Evolutionary conservation across 2,888 invertebrate species (phyloP), one percentile per base, ranked within the genome.

Genomic region (Terebella lapidaria): DNA sequence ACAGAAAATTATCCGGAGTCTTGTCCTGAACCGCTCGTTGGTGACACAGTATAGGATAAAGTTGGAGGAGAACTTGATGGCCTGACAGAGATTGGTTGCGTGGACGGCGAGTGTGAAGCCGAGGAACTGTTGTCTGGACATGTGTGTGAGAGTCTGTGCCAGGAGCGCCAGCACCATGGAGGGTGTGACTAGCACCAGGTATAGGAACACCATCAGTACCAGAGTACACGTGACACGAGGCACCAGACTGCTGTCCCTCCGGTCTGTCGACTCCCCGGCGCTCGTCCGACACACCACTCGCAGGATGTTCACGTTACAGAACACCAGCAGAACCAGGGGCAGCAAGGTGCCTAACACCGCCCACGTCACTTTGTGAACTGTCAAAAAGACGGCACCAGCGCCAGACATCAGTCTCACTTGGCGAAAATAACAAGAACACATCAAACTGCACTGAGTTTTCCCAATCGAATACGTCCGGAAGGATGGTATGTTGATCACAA

Each of bases 401-500:
- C 29, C 3, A 35, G 30, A 53, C 15, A 26, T 15, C 15, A 4
- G 27, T 4, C 15, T 25, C 15, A 15, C 27, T 22, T 27, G 15
- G 15, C 5, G 4, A 28, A 27, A 53, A 54, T 54, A 35, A 45
- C 54, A 58, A 5, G 3, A 2, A 3, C 4, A 1, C 20, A 10
- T 15, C 0, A 30, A 20, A 20, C 25, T 24, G n/a, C 22, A 5
- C 2, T 10, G 1, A 5, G 28, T 28, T 1, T 1, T 1, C 18
- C 15, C 15, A 4, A 61, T 60, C 54, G 72, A 66, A 54, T 71
- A 72, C 20, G 72, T 60, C 73, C 72, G 73, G 56, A 74, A 66
- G 2, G 73, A 71, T 24, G 89, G 89, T 67, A 87, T 81, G 78
- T 89, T 88, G 64, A 87, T 81, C 58, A 87, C 74, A 72, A 88